Evolutionary conservation across 2,113 vertebrate species (phyloP).

Genomic region (Columba livia): DNA sequence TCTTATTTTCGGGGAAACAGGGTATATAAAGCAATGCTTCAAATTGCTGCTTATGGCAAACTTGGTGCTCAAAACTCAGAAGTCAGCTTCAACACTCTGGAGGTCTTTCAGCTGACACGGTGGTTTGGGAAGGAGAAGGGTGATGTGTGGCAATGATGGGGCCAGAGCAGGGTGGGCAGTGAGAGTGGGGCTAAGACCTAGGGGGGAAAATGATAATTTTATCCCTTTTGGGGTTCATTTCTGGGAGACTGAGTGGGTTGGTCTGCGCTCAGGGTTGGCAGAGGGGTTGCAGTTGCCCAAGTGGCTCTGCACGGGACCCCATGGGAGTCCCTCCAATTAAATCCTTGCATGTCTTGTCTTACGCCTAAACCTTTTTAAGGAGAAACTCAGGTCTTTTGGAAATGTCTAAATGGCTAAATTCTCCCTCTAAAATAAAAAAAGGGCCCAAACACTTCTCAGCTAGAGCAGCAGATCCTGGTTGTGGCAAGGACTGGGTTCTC

Average conservation of each 20-base stretch:
- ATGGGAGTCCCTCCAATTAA: background rate
- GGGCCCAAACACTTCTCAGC: background rate
- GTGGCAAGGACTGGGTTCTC: background rate
- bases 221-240: background rate
- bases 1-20: too few species aligned
- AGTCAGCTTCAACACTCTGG: background rate
- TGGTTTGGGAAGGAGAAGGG: background rate
- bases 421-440: background rate
- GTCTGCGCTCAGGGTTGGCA: background rate
- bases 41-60: background rate
- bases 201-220: background rate
- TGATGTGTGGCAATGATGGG: too few species aligned
- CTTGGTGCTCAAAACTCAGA: background rate
- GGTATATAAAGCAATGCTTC: background rate
- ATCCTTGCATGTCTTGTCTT: background rate
- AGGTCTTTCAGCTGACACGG: rapidly evolving
- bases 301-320: background rate
- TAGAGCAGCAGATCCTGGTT: background rate
- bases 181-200: background rate
- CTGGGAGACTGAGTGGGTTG: background rate
- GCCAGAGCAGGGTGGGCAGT: background rate
- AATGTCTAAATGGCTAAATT: background rate
- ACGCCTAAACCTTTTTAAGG: background rate
- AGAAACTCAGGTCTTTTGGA: background rate
- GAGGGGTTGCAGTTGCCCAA: background rate